phyloP scores from a whole-genome alignment of 2,113 vertebrate species.

The Lophochroa leadbeateri region DNA sequence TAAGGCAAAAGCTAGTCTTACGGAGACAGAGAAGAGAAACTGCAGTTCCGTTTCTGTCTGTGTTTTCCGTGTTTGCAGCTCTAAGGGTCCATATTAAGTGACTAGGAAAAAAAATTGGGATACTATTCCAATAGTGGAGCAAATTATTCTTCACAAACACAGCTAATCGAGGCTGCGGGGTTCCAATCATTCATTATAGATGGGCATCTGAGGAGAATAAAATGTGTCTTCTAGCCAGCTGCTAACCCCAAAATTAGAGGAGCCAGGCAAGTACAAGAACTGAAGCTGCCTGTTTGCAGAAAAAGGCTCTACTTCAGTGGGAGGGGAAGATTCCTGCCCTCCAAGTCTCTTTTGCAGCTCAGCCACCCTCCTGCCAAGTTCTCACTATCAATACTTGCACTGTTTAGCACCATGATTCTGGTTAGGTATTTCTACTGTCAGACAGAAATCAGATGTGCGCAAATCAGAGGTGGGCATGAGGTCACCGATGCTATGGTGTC shows the following conservation, averaged over 20 bases:
- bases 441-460: background rate
- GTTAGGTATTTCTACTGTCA: background rate
- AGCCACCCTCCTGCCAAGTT: background rate
- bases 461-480: background rate
- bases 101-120: background rate
- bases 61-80: slow-evolving; percentile 2
- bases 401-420: background rate
- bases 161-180: background rate
- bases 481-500: rapidly evolving
- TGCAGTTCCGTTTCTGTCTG: background rate
- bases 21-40: background rate
- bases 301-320: background rate
- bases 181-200: slow-evolving; percentile 34
- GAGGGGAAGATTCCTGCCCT: background rate
- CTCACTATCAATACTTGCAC: background rate
- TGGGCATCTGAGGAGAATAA: background rate
- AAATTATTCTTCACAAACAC: slow-evolving; percentile 33
- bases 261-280: background rate
- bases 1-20: slow-evolving; percentile 4
- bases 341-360: background rate
- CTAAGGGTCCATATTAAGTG: background rate
- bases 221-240: background rate
- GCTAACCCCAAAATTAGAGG: background rate
- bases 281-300: background rate
- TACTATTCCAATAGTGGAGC: slow-evolving; percentile 4